These are phyloP conservation scores for Stictonetta naevosa DNA, from an alignment of 2,113 vertebrate genomes.

Conservation along the genomic window DNA sequence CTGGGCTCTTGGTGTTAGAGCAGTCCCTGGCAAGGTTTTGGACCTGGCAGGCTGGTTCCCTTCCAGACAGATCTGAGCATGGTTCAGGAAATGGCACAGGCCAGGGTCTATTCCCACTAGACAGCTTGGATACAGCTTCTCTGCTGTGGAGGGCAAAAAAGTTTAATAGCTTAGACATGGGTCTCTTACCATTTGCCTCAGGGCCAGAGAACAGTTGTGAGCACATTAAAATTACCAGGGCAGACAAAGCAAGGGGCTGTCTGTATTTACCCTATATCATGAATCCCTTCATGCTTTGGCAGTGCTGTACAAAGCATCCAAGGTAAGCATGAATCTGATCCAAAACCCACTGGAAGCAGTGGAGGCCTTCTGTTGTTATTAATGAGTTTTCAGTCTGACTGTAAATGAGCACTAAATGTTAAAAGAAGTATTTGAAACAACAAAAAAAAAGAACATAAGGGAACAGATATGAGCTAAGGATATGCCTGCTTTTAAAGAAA, in stretches of 20 bases:
- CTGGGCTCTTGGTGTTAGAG: fast-evolving
- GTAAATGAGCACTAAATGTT: neutral
- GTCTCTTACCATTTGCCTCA: neutral
- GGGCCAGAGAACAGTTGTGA: neutral
- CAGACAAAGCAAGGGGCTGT: neutral
- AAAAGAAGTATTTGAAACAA: neutral
- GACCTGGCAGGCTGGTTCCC: neutral
- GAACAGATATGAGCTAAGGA: neutral
- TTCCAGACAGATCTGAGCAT: neutral
- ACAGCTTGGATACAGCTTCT: neutral
- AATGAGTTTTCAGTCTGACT: neutral
- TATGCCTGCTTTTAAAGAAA: neutral
- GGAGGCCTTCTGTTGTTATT: neutral
- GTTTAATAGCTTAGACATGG: neutral
- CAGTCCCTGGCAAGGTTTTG: neutral
- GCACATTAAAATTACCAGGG: neutral
- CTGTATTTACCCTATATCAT: neutral
- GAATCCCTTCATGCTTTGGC: neutral
- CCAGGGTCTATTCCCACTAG: neutral
- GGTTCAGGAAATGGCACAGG: neutral
- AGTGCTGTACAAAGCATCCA: neutral
- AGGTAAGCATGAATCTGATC: slow-evolving; percentile 9
- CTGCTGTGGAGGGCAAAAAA: neutral
- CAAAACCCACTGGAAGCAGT: neutral
- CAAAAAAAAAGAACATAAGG: neutral